Conservation (phyloP, 2,888 invertebrate genomes). For the Drosophila hamatofila region DNA sequence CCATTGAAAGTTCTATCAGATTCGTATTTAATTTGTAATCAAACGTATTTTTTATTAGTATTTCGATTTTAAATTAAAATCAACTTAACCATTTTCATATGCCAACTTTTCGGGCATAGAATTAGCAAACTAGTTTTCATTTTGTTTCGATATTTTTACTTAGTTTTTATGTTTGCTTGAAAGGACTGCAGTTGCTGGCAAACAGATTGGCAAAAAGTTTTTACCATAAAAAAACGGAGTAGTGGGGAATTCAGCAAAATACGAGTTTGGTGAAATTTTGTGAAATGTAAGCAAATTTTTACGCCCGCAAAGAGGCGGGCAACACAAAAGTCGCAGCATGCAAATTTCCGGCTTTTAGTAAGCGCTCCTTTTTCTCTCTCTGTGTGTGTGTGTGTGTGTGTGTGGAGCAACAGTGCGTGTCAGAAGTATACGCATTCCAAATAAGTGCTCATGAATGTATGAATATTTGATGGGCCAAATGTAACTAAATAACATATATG, state of each 20-base stretch:
- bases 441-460: constrained; percentile 73
- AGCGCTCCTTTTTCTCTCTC: not conserved
- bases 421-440: constrained; percentile 56
- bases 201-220: constrained; percentile 45
- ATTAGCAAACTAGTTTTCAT: constrained; percentile 5
- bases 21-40: too few relatives aligned
- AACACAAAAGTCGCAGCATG: constrained; percentile 43
- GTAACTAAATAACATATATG: constrained; percentile 58
- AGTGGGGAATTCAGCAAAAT: constrained; percentile 4
- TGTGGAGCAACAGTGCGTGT: constrained; percentile 45
- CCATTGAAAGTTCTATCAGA: too few relatives aligned
- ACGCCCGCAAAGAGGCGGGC: constrained; percentile 10
- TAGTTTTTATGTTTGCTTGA: constrained; percentile 7
- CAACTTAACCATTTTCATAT: not conserved
- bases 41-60: too few relatives aligned
- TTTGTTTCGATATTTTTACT: constrained; percentile 12
- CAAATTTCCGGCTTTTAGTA: constrained; percentile 55
- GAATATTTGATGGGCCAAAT: constrained; percentile 78
- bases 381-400: not conserved
- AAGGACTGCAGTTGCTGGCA: constrained; percentile 32
- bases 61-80: too few relatives aligned
- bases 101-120: too few relatives aligned
- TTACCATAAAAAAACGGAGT: not conserved
- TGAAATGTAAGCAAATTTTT: constrained; percentile 71
- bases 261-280: constrained; percentile 32